Base-by-base conservation (phyloP, 2,888 invertebrate species). In the Deroplatys truncata region DNA sequence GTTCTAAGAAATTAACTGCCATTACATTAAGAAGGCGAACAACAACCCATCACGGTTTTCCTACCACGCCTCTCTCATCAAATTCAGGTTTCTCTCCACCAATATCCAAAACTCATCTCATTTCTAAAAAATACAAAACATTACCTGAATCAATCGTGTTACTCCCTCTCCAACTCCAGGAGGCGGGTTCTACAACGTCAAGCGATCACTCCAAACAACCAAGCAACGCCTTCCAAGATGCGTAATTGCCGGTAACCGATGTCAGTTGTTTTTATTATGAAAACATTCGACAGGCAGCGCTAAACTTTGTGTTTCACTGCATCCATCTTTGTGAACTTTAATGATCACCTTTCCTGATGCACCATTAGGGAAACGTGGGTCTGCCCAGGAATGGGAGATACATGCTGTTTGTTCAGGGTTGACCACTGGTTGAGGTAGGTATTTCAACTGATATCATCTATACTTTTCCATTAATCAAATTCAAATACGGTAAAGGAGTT, bases 311-410 rank as follows among this genome's bases (percentile, higher is more conserved):
- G 56, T 72, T 72, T 72, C 56, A 72, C 56, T 72, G 88, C 88
- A 90, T 90, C 90, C 88, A 90, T 90, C 90, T 90, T 85, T 88
- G 56, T 72, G 56, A 56, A 86, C 86, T 86, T 89, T 90, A 90
- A 90, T 90, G 90, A 88, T 84, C 90, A 90, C 90, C 90, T 88
- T 90, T 90, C 90, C 25, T 86, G 25, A 88, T 85, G 84, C 31
- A 84, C 85, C 90, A 88, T 90, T 90, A 90, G 29, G 87, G 83
- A 72, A 82, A 35, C 31, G 16, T 13, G 43, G 43, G 43, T 43
- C 13, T 43, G 7, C 56, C n/a, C 20, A 72, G 20, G 56, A 16
- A 72, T 72, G 56, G 20, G 16, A 72, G 56, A 72, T 20, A 20
- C 5, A 25, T 72, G 56, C 16, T 56, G 20, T 16, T 20, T 72